phyloP scores from a whole-genome alignment of 2,797 vertebrate species.

The Echiichthys vipera region DNA sequence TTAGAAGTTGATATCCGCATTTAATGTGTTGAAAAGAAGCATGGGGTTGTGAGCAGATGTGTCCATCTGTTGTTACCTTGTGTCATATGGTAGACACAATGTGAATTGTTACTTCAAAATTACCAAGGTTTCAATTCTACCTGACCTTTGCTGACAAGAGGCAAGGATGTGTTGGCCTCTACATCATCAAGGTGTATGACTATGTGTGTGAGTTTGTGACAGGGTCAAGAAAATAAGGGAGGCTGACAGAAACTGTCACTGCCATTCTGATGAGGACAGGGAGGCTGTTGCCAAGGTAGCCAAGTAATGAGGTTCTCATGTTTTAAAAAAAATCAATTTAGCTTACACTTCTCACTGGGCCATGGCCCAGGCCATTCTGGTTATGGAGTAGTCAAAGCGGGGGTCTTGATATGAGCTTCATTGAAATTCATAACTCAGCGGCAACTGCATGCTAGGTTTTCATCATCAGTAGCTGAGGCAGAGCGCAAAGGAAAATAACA shows the following conservation, averaged over 20 bases:
- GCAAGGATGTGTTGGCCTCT: neutral
- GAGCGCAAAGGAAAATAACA: constrained; percentile 78
- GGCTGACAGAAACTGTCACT: constrained; percentile 54
- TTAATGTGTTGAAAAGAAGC: constrained; percentile 74
- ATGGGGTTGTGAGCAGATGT: constrained; percentile 23
- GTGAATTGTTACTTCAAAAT: constrained; percentile 5
- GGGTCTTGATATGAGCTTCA: constrained; percentile 80
- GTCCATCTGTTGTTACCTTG: constrained; percentile 37
- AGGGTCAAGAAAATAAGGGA: constrained; percentile 64
- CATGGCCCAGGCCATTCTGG: constrained; percentile 55
- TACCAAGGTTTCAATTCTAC: neutral
- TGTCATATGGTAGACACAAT: neutral
- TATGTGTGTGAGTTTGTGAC: constrained; percentile 26
- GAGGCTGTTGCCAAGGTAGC: constrained; percentile 47
- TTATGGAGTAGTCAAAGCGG: constrained; percentile 67
- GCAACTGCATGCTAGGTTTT: constrained; percentile 75
- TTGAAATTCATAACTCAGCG: constrained; percentile 83
- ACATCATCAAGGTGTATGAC: constrained; percentile 18
- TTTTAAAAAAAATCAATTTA: constrained; percentile 73
- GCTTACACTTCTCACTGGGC: constrained; percentile 61
- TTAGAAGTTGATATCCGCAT: constrained; percentile 75
- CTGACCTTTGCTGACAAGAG: neutral
- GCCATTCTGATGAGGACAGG: constrained; percentile 58
- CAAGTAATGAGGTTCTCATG: constrained; percentile 59
- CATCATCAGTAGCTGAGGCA: constrained; percentile 79